These are phyloP conservation scores for Scyliorhinus canicula DNA, from an alignment of 2,797 vertebrate genomes.

Conservation along the genomic window DNA sequence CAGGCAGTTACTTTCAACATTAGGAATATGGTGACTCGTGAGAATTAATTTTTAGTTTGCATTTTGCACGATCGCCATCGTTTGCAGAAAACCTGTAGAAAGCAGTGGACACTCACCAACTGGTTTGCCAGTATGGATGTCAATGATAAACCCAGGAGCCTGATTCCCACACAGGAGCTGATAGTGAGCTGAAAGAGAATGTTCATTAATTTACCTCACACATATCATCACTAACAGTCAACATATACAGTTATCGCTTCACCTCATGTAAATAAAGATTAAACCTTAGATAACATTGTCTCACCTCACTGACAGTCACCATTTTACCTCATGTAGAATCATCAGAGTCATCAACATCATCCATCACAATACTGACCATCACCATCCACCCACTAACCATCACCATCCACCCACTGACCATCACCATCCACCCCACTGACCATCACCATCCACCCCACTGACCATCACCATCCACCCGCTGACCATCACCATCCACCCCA, in stretches of 20 bases:
- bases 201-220: neutral
- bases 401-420: neutral
- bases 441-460: no score
- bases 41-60: neutral
- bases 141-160: constrained; percentile 80
- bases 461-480: no score
- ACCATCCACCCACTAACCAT: neutral
- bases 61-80: neutral
- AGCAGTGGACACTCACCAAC: constrained; percentile 60
- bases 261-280: neutral
- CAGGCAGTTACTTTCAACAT: neutral
- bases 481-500: no score
- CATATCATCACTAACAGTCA: neutral
- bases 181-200: constrained; percentile 69
- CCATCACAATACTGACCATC: neutral
- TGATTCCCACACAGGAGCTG: constrained; percentile 83
- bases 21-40: neutral
- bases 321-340: neutral
- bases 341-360: neutral
- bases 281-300: neutral
- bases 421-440: no score
- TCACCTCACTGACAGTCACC: no score
- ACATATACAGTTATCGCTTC: neutral
- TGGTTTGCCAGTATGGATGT: constrained; percentile 82
- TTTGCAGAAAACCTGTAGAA: neutral